A percentile compares a stretch with the other conserved stretches of the same genome.
These are phyloP conservation scores for Drosophila sordidula DNA, from an alignment of 2,888 invertebrate species.

Conservation along the genomic window DNA sequence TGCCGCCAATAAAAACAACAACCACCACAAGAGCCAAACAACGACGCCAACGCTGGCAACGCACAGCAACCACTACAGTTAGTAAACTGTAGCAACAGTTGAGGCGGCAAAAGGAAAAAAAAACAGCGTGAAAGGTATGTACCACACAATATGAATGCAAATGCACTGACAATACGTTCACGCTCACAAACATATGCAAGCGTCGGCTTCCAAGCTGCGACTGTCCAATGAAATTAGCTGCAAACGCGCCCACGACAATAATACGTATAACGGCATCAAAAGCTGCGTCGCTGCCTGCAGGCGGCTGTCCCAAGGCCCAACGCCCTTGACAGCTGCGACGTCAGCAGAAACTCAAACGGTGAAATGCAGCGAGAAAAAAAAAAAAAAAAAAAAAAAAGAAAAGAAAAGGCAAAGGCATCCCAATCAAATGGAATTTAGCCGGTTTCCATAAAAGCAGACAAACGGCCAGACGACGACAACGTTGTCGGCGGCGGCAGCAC, in stretches of 20 bases:
- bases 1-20: conserved; percentile 31
- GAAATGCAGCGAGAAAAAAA: conserved; percentile 55
- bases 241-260: conserved; percentile 41
- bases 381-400: conserved; percentile 48
- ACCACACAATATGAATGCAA: not conserved
- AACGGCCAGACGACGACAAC: conserved; percentile 57
- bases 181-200: not conserved
- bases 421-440: conserved; percentile 79
- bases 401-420: conserved; percentile 63
- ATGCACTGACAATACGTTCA: not conserved
- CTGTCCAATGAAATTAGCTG: conserved; percentile 23
- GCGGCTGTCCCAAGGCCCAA: conserved; percentile 37
- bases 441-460: conserved; percentile 78
- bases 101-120: conserved; percentile 54
- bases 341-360: conserved; percentile 57
- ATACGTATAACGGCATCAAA: conserved; percentile 48
- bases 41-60: conserved; percentile 44
- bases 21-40: conserved; percentile 33
- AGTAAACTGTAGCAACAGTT: conserved; percentile 51
- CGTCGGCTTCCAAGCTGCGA: conserved; percentile 12
- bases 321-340: conserved; percentile 70
- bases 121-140: conserved; percentile 52
- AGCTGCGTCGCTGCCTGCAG: conserved; percentile 22
- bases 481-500: conserved; percentile 4
- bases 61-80: conserved; percentile 31